Evolutionary conservation across 2,888 invertebrate genomes (phyloP).

Genomic region (Ephialtes manifestator): DNA sequence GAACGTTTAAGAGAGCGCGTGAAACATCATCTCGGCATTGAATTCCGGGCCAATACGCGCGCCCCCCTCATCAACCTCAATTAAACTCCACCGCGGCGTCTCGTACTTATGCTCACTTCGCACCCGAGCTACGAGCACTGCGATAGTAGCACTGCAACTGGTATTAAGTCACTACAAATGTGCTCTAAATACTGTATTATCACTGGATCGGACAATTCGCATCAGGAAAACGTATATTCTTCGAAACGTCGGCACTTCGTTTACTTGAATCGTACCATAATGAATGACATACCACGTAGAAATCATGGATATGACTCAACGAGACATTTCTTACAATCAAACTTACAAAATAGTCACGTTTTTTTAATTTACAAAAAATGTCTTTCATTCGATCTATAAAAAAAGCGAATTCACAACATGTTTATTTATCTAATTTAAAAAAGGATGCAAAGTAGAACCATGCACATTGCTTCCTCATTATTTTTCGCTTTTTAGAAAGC

Average conservation of each 20-base stretch:
- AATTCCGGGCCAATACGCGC: constrained; percentile 86
- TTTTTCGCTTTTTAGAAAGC: too few relatives aligned
- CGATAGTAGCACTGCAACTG: constrained; percentile 70
- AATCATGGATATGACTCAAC: not conserved
- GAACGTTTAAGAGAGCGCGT: constrained; percentile 76
- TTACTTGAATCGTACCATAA: not conserved
- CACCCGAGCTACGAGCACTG: constrained; percentile 77
- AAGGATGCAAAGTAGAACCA: too few relatives aligned
- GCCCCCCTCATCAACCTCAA: constrained; percentile 86
- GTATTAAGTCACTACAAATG: constrained; percentile 78
- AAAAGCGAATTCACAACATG: too few relatives aligned
- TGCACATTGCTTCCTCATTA: too few relatives aligned
- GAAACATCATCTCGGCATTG: constrained; percentile 84
- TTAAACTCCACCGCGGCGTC: constrained; percentile 85
- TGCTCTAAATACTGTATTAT: constrained; percentile 5
- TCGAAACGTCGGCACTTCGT: not conserved
- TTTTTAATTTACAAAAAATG: too few relatives aligned
- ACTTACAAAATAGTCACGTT: too few relatives aligned
- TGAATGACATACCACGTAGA: not conserved
- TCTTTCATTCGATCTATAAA: too few relatives aligned
- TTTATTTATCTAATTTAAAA: too few relatives aligned
- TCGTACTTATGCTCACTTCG: constrained; percentile 84
- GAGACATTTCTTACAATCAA: not conserved
- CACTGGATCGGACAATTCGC: constrained; percentile 9
- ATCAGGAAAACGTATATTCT: not conserved